Evolutionary conservation across 2,113 vertebrate species (phyloP), one percentile per base, ranked within the genome.

Genomic region (Indicator indicator): DNA sequence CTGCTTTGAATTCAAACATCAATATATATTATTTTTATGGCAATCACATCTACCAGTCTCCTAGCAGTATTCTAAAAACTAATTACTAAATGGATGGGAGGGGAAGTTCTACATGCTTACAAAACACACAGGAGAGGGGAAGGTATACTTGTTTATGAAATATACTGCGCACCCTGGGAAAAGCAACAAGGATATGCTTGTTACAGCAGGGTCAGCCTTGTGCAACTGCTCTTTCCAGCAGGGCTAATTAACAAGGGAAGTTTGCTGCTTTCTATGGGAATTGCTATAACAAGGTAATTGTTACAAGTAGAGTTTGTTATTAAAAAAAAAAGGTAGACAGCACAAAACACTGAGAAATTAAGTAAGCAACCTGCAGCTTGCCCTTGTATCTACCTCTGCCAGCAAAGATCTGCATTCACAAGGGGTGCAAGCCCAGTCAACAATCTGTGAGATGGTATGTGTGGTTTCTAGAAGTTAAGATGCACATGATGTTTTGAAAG

Each of bases 211-310:
- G 79, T 91, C 79, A 88, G 40, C 36, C 55, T 48, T 4, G 9
- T 38, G 42, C 32, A 80, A 94, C 44, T 50, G 79, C 72, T 77
- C 69, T 80, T 94, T 95, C 75, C 69, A 67, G 59, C 36, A 67
- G 33, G 68, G 72, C 75, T 91, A 88, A 94, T 77, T 85, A 93
- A 74, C 44, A 73, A 80, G 64, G 33, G 79, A 59, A 83, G 54
- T 63, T 62, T 0, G 0, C 36, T 50, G 44, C n/a, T 83, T 82
- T 83, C 78, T 46, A 5, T 3, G 30, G 68, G 72, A 88, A 86
- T 33, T 64, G 64, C 69, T 64, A 2, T 44, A 87, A 88, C 26
- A 54, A 86, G 56, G 32, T 71, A 88, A 90, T 30, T 85, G 58
- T 62, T 82, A 76, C 40, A 68, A 88, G 72, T 46, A 77, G 70